Evolutionary conservation across 1,140 invertebrate genomes (phyloP), one percentile per base, ranked within the genome.

Genomic region (Neodiprion lecontei): DNA sequence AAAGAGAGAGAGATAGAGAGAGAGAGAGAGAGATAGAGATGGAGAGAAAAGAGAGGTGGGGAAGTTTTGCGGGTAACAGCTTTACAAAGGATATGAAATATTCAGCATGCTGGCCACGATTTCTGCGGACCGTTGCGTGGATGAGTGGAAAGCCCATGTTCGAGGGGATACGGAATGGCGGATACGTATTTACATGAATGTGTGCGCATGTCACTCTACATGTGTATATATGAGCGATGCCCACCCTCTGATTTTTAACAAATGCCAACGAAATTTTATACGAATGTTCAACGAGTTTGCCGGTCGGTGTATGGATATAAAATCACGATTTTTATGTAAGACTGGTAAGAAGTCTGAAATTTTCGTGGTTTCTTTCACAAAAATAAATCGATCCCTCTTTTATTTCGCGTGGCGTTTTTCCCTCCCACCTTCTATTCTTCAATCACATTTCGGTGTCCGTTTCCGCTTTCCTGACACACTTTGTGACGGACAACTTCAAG

Each of bases 91-190:
- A 61, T 14, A 61, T 61, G 53, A 61, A 61, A 61, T 61, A 61
- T 61, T 61, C 53, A 61, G 53, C n/a, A 61, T 61, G 53, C 53
- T 12, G 53, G 11, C 53, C 53, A 61, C 53, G 53, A 61, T 61
- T 61, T 61, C 53, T 61, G 28, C 28, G 53, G 53, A 61, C 53
- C 53, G 53, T 61, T 61, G 53, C 53, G 53, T 61, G 53, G 53
- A 61, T 17, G 53, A 61, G 53, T 61, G 53, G 53, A 17, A 61
- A 17, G 3, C 53, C 53, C n/a, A 61, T 61, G n/a, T 61, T 17
- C 53, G n/a, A 61, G 53, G 53, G n/a, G 53, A 61, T 11, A 61
- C 2, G 53, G n/a, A 1, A 61, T 11, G 53, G 8, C 53, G 2
- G 5, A 12, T 9, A 12, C n/a, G 9, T 61, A 61, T 61, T 12